These are phyloP conservation scores for Oxycera nigricornis DNA, from an alignment of 2,888 invertebrate genomes.

Conservation along the genomic window DNA sequence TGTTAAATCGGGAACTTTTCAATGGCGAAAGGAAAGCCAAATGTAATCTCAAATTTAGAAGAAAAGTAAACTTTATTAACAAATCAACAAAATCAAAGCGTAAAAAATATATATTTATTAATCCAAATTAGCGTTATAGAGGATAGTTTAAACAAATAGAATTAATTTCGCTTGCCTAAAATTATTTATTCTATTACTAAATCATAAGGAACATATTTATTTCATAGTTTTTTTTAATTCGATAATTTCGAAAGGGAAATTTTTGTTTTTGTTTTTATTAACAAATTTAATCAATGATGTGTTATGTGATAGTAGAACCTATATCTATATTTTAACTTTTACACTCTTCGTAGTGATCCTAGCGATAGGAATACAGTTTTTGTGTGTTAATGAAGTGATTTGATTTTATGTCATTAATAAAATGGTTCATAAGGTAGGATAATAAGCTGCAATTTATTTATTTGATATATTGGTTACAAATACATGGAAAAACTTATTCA, in stretches of 20 bases:
- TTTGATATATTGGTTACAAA: not conserved
- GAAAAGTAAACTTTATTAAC: not conserved
- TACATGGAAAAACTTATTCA: no score
- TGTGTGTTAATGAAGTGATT: constrained; percentile 34
- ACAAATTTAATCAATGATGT: constrained; percentile 23
- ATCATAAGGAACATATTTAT: constrained; percentile 38
- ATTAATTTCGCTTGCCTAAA: constrained; percentile 43
- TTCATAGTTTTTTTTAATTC: constrained; percentile 39
- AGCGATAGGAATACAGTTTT: constrained; percentile 3
- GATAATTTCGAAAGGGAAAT: not conserved
- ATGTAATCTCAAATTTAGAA: constrained; percentile 55
- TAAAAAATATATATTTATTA: constrained; percentile 22
- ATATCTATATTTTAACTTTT: not conserved
- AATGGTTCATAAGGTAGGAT: not conserved
- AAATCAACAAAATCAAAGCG: constrained; percentile 40
- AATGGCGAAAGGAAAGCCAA: constrained; percentile 63
- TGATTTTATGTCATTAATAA: not conserved
- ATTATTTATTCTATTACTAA: constrained; percentile 35
- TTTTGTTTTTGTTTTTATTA: not conserved
- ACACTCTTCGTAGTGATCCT: not conserved
- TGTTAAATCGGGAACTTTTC: constrained; percentile 63
- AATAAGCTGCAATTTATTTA: constrained; percentile 31
- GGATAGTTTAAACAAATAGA: constrained; percentile 26
- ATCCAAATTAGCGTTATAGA: constrained; percentile 15
- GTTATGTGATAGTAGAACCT: constrained; percentile 28